These are phyloP conservation scores for Epinephelus moara DNA, from an alignment of 2,113 vertebrate species.

Conservation along the genomic window DNA sequence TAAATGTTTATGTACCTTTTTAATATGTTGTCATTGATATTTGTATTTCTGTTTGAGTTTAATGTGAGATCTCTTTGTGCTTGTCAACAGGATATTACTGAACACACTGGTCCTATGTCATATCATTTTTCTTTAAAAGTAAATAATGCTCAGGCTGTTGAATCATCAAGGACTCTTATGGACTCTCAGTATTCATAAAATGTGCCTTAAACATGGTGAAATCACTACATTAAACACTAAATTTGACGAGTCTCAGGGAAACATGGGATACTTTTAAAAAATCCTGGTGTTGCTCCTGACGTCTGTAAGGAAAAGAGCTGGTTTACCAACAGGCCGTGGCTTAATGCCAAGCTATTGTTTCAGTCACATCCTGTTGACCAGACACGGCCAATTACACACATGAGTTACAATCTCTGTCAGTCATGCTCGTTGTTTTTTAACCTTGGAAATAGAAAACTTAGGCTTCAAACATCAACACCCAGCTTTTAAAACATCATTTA, in stretches of 20 bases:
- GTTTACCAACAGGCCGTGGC: conserved; percentile 18
- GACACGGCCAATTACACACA: neutral
- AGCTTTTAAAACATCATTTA: neutral
- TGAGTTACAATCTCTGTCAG: neutral
- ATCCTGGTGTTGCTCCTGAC: neutral
- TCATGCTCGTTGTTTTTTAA: neutral
- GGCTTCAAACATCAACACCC: neutral
- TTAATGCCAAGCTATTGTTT: conserved; percentile 21
- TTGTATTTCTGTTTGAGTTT: neutral
- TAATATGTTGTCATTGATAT: neutral
- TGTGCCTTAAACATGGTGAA: neutral
- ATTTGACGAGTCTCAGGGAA: conserved; percentile 1
- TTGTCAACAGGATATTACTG: neutral
- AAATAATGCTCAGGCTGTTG: neutral
- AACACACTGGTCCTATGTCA: neutral
- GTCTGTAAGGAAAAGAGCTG: neutral
- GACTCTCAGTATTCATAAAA: conserved; percentile 30
- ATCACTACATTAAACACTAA: neutral
- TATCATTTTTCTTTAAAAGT: neutral
- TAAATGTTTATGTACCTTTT: neutral
- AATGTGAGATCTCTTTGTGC: neutral
- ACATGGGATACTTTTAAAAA: neutral
- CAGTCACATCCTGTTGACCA: conserved; percentile 38
- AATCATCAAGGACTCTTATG: neutral
- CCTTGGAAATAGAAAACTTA: neutral